Evolutionary conservation across 2,797 vertebrate genomes (phyloP), one percentile per base, ranked within the genome.

Genomic region (Crenichthys baileyi): DNA sequence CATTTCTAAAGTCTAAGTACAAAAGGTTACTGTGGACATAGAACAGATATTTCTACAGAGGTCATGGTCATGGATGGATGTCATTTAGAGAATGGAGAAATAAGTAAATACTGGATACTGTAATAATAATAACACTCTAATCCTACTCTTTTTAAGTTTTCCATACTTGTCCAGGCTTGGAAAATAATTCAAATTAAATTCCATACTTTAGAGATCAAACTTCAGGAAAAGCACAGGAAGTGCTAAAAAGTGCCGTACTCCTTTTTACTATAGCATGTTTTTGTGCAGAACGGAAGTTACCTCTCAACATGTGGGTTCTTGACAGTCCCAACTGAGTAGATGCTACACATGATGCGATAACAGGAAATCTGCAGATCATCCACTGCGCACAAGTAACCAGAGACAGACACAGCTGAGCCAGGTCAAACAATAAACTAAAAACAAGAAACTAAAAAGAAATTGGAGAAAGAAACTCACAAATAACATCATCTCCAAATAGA

Each of bases 361-460:
- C 98, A 99, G 31, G 97, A 98, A 85, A 98, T 97, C 92, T 99
- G 98, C 7, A 99, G 96, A 22, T 98, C 98, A 41, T 99, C 98
- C 95, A 98, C 98, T 98, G 91, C 1, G 48, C 44, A 79, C 1
- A 70, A 70, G 7, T 3, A 56, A n/a, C 75, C 73, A 87, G 46
- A 83, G 50, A 85, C 5, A 74, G 36, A 46, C 4, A 15, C 0
- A 79, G n/a, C 7, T 46, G 3, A 71, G 81, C 81, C 41, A 56
- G 60, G 61, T 51, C 2, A n/a, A 83, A 60, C 1, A 5, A 78
- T 55, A 26, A 75, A 85, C 16, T 51, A 26, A 67, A 24, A 75
- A 0, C 0, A n/a, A 44, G 5, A 5, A 36, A 73, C 2, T 29
- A 55, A 46, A 24, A 22, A 55, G 36, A 26, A 15, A 22, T 16